Conservation (phyloP, 2,113 vertebrate genomes). For the Lontra canadensis region DNA sequence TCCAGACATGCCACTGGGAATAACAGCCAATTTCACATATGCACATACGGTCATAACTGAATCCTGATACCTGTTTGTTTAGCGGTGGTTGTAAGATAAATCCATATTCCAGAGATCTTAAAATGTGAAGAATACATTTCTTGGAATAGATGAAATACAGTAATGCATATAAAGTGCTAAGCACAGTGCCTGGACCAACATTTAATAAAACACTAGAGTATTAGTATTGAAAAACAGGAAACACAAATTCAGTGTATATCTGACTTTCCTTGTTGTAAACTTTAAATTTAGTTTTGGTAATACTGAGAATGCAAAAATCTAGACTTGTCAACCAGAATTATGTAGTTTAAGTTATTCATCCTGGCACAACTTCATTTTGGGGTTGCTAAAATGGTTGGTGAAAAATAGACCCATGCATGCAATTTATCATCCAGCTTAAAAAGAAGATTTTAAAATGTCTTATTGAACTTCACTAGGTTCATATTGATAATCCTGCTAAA, state of each 20-base stretch:
- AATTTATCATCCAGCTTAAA: not conserved
- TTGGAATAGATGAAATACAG: not conserved
- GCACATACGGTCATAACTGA: not conserved
- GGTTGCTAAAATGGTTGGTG: not conserved
- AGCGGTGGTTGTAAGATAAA: not conserved
- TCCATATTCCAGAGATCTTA: not conserved
- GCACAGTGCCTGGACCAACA: not conserved
- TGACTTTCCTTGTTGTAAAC: not conserved
- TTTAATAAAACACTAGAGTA: not conserved
- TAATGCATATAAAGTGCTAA: not conserved
- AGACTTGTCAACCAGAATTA: not conserved
- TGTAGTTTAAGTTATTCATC: not conserved
- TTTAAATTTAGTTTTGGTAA: not conserved
- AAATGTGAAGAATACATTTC: slow-evolving; percentile 11
- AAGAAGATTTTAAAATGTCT: not conserved
- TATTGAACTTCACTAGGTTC: not conserved
- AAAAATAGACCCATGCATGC: not conserved
- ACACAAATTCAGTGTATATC: not conserved
- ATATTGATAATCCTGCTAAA: slow-evolving; percentile 30
- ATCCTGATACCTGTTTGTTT: not conserved
- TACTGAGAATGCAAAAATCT: not conserved
- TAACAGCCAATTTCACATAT: not conserved
- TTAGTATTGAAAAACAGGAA: not conserved
- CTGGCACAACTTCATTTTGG: not conserved
- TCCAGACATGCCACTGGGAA: not conserved